Percentiles rank a stretch among this genome's conserved stretches.
phyloP scores from a whole-genome alignment of 2,797 vertebrate species.

The Pseudochirops cupreus region DNA sequence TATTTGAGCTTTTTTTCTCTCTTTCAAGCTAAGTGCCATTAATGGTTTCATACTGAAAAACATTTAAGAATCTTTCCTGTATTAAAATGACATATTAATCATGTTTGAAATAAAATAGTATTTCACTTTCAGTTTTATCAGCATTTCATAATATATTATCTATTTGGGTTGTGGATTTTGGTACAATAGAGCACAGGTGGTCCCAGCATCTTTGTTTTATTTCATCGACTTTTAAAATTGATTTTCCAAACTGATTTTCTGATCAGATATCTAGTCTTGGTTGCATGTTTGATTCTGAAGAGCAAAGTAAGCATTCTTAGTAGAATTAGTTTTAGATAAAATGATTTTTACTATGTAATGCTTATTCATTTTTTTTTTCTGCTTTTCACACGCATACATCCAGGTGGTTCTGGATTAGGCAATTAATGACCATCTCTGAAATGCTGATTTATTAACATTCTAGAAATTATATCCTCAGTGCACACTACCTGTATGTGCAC shows the following conservation, averaged over 20 bases:
- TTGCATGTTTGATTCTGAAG: slow-evolving; percentile 23
- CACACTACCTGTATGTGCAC: not conserved
- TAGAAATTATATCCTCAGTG: not conserved
- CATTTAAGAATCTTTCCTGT: not conserved
- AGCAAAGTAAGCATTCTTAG: slow-evolving; percentile 41
- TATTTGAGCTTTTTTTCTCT: not conserved
- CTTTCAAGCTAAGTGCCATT: not conserved
- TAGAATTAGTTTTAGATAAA: slow-evolving; percentile 31
- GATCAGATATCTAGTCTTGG: slow-evolving; percentile 11
- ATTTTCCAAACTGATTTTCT: slow-evolving; percentile 27
- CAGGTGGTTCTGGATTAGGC: not conserved
- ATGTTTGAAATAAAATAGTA: not conserved
- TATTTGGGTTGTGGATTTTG: not conserved
- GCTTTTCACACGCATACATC: slow-evolving; percentile 36
- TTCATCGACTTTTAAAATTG: slow-evolving; percentile 29
- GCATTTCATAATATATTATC: slow-evolving; percentile 32
- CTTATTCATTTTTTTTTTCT: not conserved
- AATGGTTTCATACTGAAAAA: not conserved
- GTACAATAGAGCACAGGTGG: not conserved
- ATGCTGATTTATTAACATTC: not conserved
- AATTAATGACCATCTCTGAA: slow-evolving; percentile 23
- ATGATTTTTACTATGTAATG: slow-evolving; percentile 24
- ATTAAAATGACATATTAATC: not conserved
- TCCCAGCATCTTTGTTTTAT: slow-evolving; percentile 2
- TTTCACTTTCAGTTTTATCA: not conserved